Evolutionary conservation across 2,113 vertebrate genomes (phyloP).

Genomic region (Agelaius phoeniceus): DNA sequence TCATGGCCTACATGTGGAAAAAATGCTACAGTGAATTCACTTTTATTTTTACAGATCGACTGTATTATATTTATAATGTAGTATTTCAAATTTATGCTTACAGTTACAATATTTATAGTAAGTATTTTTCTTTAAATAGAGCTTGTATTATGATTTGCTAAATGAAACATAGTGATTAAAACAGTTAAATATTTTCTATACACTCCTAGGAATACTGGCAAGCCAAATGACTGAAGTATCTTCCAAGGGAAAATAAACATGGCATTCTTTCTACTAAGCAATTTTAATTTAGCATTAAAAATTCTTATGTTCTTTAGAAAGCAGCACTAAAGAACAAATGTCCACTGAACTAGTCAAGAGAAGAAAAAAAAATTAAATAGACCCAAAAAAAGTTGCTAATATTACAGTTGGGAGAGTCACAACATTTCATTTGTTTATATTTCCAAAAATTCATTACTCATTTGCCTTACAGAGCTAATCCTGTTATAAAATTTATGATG

Average conservation of each 20-base stretch:
- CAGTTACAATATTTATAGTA: not conserved
- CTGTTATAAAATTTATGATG: not conserved
- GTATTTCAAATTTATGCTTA: not conserved
- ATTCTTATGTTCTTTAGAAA: not conserved
- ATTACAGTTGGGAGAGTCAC: not conserved
- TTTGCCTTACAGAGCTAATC: not conserved
- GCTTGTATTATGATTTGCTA: not conserved
- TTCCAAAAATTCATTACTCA: not conserved
- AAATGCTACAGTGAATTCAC: not conserved
- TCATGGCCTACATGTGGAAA: not conserved
- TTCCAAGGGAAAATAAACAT: not conserved
- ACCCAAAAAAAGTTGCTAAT: not conserved
- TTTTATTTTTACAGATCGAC: not conserved
- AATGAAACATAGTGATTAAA: not conserved
- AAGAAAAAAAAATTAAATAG: not conserved
- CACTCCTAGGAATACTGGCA: not conserved
- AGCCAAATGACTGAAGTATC: not conserved
- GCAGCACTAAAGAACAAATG: not conserved
- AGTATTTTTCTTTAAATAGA: not conserved
- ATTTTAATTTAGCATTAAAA: not conserved
- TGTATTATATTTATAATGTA: not conserved
- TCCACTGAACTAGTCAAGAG: not conserved
- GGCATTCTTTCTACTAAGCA: not conserved
- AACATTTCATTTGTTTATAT: not conserved
- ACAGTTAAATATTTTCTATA: not conserved